Evolutionary conservation across 2,888 invertebrate species (phyloP), one percentile per base, ranked within the genome.

Genomic region (Erebia aethiops): DNA sequence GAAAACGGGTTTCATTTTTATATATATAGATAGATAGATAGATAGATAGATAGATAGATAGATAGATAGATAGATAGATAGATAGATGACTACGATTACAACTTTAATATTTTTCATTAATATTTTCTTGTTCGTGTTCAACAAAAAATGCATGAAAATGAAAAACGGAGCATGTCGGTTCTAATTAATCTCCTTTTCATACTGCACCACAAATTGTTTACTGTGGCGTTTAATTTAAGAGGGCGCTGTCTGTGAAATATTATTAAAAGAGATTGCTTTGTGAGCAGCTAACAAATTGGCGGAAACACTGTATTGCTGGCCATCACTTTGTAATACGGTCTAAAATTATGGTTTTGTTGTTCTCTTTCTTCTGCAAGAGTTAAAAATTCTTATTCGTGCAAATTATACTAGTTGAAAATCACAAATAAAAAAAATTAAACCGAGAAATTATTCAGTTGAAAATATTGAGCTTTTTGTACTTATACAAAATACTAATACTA

Each of bases 211-310:
- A 82, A 82, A 84, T 83, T 84, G 82, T 81, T 83, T 83, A 80
- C 79, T 78, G 79, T 82, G 80, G 82, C 81, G 79, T 88, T 87
- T 87, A 87, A 88, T 88, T 87, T 87, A 81, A 83, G 82, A 82
- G 82, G 82, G 72, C 82, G 78, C 80, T 79, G 80, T 78, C 78
- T 77, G 77, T 77, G 77, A 81, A 85, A 87, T 87, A 85, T 83
- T 87, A 86, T 87, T 85, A 87, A 85, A 88, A 85, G 85, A 84
- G 85, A 84, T 79, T 82, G 84, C 90, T 89, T 89, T 90, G 87
- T 87, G 81, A 84, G 85, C 85, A 85, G 86, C 83, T 84, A 87
- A 90, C 87, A 89, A 90, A 89, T 89, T 88, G 84, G 84, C 81
- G 85, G 79, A 78, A 82, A 82, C 80, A 79, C 81, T 79, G 78